Base-by-base conservation (phyloP, 2,797 vertebrate genomes). In the Oryzias dopingdopingensis region DNA sequence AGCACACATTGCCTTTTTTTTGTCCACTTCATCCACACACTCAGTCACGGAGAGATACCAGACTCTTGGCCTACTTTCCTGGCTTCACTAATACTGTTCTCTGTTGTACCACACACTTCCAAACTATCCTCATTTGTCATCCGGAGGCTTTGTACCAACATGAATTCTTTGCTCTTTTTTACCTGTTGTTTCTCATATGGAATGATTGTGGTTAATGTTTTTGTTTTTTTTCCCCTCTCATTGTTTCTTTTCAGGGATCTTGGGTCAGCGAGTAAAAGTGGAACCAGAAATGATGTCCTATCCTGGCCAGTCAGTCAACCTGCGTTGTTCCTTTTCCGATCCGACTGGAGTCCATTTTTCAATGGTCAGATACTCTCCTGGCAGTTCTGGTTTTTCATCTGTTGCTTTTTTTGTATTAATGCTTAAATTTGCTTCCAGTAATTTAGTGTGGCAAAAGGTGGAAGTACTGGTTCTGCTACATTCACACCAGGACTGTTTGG, bases 301-400 rank as follows among this genome's bases (percentile, higher is more conserved):
- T 67, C 89, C 93, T 1, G 94, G 94, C 16, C 83, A 91, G 68
- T 82, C 84, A 0, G 92, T 94, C 63, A 84, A 73, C 62, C 76
- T 97, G 49, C 92, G 90, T 0, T 97, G 95, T 77, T 74, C 79
- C 45, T 92, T 95, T 41, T 54, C 77, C 0, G 82, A 87, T 24
- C 24, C 80, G 0, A 67, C 76, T 0, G 78, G 70, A 4, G 83
- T 89, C 4, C 86, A 86, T 20, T 87, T 96, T 56, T 93, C 93
- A 4, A 93, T 94, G 89, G 91, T 92, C 16, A 88, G 89, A 62
- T 6, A 43, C 44, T 46, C 42, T 42, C 17, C 23, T 32, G 32
- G 10, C 32, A 12, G 2, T 37, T 37, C 32, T 13, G 32, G 10
- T 37, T 37, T 32, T 37, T 37, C 32, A 37, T 37, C 32, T 37